Conservation (phyloP, 2,888 invertebrate genomes). For the Dynastes hyllus region DNA sequence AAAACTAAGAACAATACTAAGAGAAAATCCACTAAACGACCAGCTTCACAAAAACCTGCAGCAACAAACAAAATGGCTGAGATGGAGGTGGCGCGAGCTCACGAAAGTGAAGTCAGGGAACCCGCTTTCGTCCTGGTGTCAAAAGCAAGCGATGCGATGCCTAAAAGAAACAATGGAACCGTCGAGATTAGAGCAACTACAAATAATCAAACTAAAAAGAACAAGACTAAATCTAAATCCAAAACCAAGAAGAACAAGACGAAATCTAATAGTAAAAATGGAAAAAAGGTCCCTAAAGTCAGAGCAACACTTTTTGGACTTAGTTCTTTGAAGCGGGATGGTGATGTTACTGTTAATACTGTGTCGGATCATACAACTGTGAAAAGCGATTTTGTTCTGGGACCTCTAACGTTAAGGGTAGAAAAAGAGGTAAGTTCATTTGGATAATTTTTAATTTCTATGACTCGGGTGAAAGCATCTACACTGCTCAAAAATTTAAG, state of each 20-base stretch:
- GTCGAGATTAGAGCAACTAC: slow-evolving; percentile 53
- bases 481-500: no score
- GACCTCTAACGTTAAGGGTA: slow-evolving; percentile 85
- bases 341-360: slow-evolving; percentile 87
- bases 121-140: slow-evolving; percentile 68
- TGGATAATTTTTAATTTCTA: neutral
- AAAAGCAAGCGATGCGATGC: slow-evolving; percentile 61
- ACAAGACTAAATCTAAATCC: slow-evolving; percentile 62
- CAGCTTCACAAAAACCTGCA: slow-evolving; percentile 50
- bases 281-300: slow-evolving; percentile 77
- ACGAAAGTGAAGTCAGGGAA: slow-evolving; percentile 64
- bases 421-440: slow-evolving; percentile 78
- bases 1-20: slow-evolving; percentile 49
- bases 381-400: slow-evolving; percentile 86
- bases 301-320: slow-evolving; percentile 87
- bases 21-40: slow-evolving; percentile 48
- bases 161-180: slow-evolving; percentile 48
- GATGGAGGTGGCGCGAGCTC: slow-evolving; percentile 64
- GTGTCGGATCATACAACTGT: slow-evolving; percentile 87
- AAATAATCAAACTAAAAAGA: slow-evolving; percentile 63
- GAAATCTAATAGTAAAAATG: slow-evolving; percentile 57
- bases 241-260: slow-evolving; percentile 71
- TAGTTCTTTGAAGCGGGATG: slow-evolving; percentile 84
- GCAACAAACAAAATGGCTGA: slow-evolving; percentile 68
- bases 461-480: no score